Evolutionary conservation across 2,113 vertebrate genomes (phyloP).

Genomic region (Zeus faber): DNA sequence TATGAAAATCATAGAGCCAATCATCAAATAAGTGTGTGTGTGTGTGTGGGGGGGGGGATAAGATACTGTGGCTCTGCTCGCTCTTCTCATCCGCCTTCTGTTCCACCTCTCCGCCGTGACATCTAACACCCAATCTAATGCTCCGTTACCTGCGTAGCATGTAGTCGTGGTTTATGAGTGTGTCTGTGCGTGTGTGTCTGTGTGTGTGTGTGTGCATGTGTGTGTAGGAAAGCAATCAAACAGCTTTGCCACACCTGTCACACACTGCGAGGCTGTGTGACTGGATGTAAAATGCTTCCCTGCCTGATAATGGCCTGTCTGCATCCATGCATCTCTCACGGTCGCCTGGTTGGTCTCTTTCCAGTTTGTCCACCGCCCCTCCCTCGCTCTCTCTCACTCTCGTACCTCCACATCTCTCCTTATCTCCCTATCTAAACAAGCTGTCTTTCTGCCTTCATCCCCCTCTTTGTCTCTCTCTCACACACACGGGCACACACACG

Average conservation of each 20-base stretch:
- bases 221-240: constrained; percentile 23
- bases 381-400: not conserved
- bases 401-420: too few relatives aligned
- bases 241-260: constrained; percentile 29
- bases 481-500: too few relatives aligned
- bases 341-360: not conserved
- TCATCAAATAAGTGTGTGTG: too few relatives aligned
- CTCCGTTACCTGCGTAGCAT: too few relatives aligned
- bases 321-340: not conserved
- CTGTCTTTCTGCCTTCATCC: too few relatives aligned
- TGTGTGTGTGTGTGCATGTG: not conserved
- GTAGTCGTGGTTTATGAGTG: too few relatives aligned
- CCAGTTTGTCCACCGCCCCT: not conserved
- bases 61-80: too few relatives aligned
- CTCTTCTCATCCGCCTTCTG: too few relatives aligned
- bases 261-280: constrained; percentile 28
- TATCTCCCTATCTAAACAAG: too few relatives aligned
- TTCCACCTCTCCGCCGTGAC: too few relatives aligned
- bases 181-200: not conserved
- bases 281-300: constrained; percentile 18
- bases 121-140: too few relatives aligned
- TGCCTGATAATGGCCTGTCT: constrained; percentile 13
- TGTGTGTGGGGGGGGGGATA: not conserved
- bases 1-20: too few relatives aligned
- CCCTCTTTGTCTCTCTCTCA: not conserved